Evolutionary conservation across 1,140 invertebrate genomes (phyloP), one percentile per base, ranked within the genome.

Genomic region (Anagrus nilaparvatae): DNA sequence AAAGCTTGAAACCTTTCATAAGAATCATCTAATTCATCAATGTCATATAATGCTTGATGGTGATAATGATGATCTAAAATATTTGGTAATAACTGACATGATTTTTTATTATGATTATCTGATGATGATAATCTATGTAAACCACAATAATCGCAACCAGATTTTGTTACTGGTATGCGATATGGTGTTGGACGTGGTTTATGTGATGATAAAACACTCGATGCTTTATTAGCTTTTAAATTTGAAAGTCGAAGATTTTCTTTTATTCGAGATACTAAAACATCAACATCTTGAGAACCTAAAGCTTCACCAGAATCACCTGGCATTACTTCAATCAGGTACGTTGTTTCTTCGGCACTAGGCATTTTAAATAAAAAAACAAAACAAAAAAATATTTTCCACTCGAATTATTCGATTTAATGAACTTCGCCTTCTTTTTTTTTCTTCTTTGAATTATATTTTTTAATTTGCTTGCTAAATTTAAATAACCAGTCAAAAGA

Each of bases 231-330:
- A 4, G 69, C 59, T 54, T 69, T 54, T 53, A 70, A 50, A 18
- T 56, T 61, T 13, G 74, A 71, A 23, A 80, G 55, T n/a, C 75
- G 63, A 12, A 82, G 58, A 49, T 81, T 82, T 53, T 81, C 75
- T 53, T 80, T 81, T 34, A 82, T 81, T 58, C 79, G 76, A 17
- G 76, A 71, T 17, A 82, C 79, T 25, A 82, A 64, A 16, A 78
- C 71, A 50, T 82, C 80, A 35, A 82, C 73, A 54, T 77, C 75
- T 39, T 61, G 58, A 2, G 71, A 59, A 14, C n/a, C 72, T 51
- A 48, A 72, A 73, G 28, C 27, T 40, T 3, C n/a, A 73, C 66
- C 50, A 69, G 65, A 19, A 17, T 40, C 3, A 40, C 21, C 58
- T 20, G 64, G 66, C 55, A 66, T 59, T 27, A 67, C 60, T 41